phyloP scores from a whole-genome alignment of 2,888 invertebrate genomes.

The Diaphora mendica region DNA sequence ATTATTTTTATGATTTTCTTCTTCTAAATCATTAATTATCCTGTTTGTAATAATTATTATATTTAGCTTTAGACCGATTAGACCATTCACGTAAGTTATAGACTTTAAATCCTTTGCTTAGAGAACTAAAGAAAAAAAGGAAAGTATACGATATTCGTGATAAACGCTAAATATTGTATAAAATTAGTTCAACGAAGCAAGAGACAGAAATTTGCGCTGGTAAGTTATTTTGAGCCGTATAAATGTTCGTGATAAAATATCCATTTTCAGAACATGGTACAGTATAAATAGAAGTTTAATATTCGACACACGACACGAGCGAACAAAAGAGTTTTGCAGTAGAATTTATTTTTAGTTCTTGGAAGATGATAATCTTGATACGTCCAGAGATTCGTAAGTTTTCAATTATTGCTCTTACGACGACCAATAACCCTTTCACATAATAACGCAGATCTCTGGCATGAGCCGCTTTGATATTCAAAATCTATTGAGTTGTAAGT shows the following conservation, averaged over 20 bases:
- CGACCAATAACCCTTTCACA: background rate
- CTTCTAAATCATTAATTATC: too few species aligned
- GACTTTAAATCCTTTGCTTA: background rate
- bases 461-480: slow-evolving; percentile 14
- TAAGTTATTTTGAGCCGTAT: background rate
- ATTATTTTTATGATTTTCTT: too few species aligned
- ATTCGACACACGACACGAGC: background rate
- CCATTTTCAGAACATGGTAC: background rate
- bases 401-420: background rate
- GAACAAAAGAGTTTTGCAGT: background rate
- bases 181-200: background rate
- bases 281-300: background rate
- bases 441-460: background rate
- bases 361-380: background rate
- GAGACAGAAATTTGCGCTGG: background rate
- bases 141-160: background rate
- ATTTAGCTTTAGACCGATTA: background rate
- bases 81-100: background rate
- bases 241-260: background rate
- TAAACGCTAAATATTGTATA: background rate
- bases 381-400: background rate
- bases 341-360: background rate
- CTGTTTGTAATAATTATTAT: too few species aligned
- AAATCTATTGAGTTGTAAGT: slow-evolving; percentile 51
- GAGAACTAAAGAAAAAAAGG: background rate